Evolutionary conservation across 2,888 invertebrate genomes (phyloP).

Genomic region (Campopleginae sp.): DNA sequence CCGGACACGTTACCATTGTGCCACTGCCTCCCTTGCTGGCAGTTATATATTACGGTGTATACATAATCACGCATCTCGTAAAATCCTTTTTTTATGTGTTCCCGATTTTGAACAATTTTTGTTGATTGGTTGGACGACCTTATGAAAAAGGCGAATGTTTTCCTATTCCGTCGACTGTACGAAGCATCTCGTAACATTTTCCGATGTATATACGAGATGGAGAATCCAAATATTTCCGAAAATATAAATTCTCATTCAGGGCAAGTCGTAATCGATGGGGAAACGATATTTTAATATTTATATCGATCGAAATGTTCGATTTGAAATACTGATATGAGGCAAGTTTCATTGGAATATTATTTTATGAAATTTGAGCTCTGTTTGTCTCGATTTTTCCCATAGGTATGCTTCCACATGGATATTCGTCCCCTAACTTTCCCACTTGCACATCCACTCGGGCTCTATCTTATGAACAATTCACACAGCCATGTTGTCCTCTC

Average conservation of each 20-base stretch:
- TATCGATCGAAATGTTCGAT: neutral
- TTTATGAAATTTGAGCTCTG: constrained; percentile 30
- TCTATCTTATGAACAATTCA: constrained; percentile 72
- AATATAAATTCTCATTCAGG: neutral
- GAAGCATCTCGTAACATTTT: neutral
- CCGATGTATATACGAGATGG: neutral
- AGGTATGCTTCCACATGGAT: constrained; percentile 27
- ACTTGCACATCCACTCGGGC: constrained; percentile 40
- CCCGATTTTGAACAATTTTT: neutral
- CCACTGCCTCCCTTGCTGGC: too few species aligned
- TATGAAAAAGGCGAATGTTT: neutral
- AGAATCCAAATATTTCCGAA: neutral
- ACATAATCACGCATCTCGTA: neutral
- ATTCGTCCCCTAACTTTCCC: constrained; percentile 51
- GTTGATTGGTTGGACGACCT: neutral
- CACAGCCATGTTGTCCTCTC: constrained; percentile 66
- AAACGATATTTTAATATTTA: neutral
- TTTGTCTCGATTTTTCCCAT: neutral
- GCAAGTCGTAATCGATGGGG: neutral
- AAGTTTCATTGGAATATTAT: constrained; percentile 27
- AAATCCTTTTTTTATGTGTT: neutral
- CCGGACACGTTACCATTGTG: too few species aligned
- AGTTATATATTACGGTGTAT: neutral
- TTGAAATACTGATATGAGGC: neutral
- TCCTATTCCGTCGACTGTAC: neutral